Conservation (phyloP, 2,888 invertebrate species). For the Clanis bilineata region DNA sequence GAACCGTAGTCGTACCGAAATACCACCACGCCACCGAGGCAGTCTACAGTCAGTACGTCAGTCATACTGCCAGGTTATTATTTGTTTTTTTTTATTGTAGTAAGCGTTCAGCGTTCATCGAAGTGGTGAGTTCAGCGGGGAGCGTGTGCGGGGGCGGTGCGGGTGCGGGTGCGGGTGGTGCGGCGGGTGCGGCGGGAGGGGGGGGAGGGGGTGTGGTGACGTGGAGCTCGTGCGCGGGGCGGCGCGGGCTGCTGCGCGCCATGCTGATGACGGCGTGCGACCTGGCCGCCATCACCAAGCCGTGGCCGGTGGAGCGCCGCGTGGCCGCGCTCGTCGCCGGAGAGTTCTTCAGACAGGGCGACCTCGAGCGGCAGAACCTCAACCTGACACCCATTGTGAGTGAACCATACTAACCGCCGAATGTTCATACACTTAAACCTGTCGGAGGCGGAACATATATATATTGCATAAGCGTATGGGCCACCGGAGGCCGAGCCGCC, state of each 20-base stretch:
- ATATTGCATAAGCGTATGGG: no score
- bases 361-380: constrained; percentile 93
- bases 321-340: constrained; percentile 96
- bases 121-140: constrained; percentile 80
- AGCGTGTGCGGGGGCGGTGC: constrained; percentile 87
- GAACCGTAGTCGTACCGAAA: no score
- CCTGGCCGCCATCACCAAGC: constrained; percentile 96
- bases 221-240: constrained; percentile 88
- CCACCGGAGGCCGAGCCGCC: no score
- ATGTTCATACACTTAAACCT: no score
- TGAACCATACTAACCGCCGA: no score
- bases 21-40: no score
- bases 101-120: constrained; percentile 93
- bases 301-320: constrained; percentile 95
- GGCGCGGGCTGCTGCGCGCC: constrained; percentile 91
- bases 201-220: constrained; percentile 94
- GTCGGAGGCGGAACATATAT: no score
- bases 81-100: constrained; percentile 80
- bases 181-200: constrained; percentile 98
- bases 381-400: constrained; percentile 95
- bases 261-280: constrained; percentile 98
- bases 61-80: no score
- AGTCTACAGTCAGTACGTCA: no score
- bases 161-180: constrained; percentile 93
- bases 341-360: constrained; percentile 97